Evolutionary conservation across 2,888 invertebrate genomes (phyloP), one percentile per base, ranked within the genome.

Genomic region (Axea sp.): DNA sequence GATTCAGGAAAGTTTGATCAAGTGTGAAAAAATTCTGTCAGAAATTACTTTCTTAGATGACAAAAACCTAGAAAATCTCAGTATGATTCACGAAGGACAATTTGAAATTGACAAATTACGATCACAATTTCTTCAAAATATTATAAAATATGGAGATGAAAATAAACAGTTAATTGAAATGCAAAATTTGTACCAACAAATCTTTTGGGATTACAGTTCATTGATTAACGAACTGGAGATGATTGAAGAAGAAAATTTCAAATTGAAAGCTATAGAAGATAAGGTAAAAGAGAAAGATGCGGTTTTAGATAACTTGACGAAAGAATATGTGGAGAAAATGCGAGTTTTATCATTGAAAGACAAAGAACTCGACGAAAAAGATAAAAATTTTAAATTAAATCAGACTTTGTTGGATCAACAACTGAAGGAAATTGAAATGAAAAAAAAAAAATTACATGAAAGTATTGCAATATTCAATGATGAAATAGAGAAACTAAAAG

Each of bases 171-270:
- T 82, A 26, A 76, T 82, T 5, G 79, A 80, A 41, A 67, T 79
- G 4, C 83, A 84, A 39, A 78, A 80, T 9, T 73, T 81, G 19
- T 80, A 82, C 55, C 80, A 83, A 47, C 78, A 80, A 47, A 78
- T 85, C 12, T 80, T 86, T 26, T 81, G 78, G 0, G 81, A 84
- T 28, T 83, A 82, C 24, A 80, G 79, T 60, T 77, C 78, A 0
- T 51, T 79, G 11, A 37, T 84, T 0, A 77, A 77, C 22, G 83
- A 85, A 31, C 47, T 84, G 3, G 79, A 84, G 55, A 78, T 77
- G 3, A 30, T 78, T 3, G 74, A 81, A n/a, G 76, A 80, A n/a
- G 82, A 83, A 30, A 80, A 77, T 59, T 33, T 37, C 0, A 81
- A 83, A 43, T 53, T 80, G 6, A 43, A 41, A 6, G 49, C 59